Percentiles rank a stretch among this genome's conserved stretches.
phyloP scores from a whole-genome alignment of 2,113 vertebrate genomes.

The Cacatua alba region DNA sequence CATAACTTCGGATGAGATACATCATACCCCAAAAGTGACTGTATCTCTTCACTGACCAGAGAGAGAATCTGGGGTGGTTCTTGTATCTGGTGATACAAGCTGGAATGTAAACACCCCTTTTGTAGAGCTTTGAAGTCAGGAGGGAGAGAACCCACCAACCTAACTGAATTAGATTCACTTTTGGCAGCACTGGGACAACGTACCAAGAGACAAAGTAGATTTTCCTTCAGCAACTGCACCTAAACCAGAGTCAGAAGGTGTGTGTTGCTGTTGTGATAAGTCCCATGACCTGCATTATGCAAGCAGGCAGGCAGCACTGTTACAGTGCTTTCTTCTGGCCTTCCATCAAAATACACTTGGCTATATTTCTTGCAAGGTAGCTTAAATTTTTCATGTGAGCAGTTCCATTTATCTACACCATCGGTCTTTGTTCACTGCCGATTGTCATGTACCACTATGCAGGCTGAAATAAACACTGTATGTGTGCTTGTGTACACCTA shows the following conservation, averaged over 20 bases:
- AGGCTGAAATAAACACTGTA: neutral
- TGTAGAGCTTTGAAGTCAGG: neutral
- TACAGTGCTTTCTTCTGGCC: neutral
- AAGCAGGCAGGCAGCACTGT: neutral
- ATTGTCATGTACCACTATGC: neutral
- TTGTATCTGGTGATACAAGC: neutral
- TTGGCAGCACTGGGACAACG: neutral
- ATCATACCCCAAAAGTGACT: neutral
- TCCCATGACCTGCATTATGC: neutral
- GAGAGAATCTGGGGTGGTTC: neutral
- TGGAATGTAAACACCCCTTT: neutral
- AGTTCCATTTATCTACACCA: neutral
- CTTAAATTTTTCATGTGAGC: neutral
- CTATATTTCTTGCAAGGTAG: neutral
- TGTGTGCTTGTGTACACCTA: neutral
- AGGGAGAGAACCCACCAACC: neutral
- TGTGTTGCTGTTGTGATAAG: neutral
- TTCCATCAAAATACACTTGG: rapidly evolving
- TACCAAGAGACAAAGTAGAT: neutral
- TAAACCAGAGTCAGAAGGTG: neutral
- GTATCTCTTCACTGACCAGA: neutral
- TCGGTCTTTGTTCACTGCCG: neutral
- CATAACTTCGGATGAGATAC: neutral
- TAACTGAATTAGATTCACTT: neutral
- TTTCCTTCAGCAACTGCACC: neutral